Percentiles rank a stretch among this genome's conserved stretches.
Evolutionary conservation across 2,888 invertebrate species (phyloP).

Genomic region (Elmis aenea): DNA sequence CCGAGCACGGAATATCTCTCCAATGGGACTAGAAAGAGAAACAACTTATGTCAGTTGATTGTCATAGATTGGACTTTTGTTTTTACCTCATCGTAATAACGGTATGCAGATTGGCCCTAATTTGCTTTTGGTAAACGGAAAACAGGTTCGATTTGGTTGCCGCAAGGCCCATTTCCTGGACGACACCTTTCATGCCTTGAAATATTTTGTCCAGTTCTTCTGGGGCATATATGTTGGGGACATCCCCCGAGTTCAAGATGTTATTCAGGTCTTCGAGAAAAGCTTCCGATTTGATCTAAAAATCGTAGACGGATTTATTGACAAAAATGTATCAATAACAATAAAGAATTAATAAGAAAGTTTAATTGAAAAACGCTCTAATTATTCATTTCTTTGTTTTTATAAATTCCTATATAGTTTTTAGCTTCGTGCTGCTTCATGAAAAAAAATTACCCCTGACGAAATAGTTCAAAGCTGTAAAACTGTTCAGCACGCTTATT

Average conservation of each 20-base stretch:
- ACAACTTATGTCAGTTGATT: background rate
- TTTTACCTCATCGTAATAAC: conserved; percentile 66
- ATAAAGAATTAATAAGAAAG: too few species aligned
- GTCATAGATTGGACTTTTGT: background rate
- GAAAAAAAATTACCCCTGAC: too few species aligned
- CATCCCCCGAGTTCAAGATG: conserved; percentile 81
- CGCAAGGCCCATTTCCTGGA: conserved; percentile 67
- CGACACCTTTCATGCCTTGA: conserved; percentile 66
- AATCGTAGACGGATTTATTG: too few species aligned
- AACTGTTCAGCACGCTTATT: too few species aligned
- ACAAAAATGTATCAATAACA: too few species aligned
- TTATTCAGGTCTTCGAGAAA: conserved; percentile 88
- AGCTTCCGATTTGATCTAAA: conserved; percentile 77
- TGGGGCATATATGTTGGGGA: conserved; percentile 79
- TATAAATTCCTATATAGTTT: too few species aligned
- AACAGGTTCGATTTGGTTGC: conserved; percentile 83
- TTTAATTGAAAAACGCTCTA: background rate
- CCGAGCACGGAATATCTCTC: conserved; percentile 72
- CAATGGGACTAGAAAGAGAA: conserved; percentile 62
- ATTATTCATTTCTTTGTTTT: too few species aligned
- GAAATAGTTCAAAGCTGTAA: too few species aligned
- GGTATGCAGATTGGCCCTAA: conserved; percentile 76
- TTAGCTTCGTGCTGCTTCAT: too few species aligned
- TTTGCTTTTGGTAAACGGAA: conserved; percentile 72
- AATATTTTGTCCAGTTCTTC: conserved; percentile 77